phyloP scores from a whole-genome alignment of 2,888 invertebrate species.

The Dicycla oo region DNA sequence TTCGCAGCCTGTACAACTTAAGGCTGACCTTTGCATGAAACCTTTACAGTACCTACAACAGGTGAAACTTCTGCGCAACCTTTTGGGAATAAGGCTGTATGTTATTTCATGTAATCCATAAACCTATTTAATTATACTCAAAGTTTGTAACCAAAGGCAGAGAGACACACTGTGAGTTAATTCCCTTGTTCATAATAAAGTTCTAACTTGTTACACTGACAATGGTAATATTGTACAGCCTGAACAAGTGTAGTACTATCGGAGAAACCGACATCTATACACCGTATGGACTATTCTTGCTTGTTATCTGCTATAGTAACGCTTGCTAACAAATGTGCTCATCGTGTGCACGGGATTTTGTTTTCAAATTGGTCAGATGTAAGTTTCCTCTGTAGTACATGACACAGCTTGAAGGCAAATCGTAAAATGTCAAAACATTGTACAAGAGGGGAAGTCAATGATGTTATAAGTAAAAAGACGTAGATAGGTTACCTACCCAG shows the following conservation, averaged over 20 bases:
- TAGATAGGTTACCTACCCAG: too few species aligned
- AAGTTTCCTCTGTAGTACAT: constrained; percentile 5
- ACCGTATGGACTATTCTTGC: too few species aligned
- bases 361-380: too few species aligned
- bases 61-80: not conserved
- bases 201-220: constrained; percentile 8
- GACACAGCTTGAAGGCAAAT: constrained; percentile 17
- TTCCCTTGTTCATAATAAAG: constrained; percentile 36
- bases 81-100: not conserved
- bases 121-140: constrained; percentile 24
- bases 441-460: too few species aligned
- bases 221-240: constrained; percentile 25
- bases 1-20: too few species aligned
- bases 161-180: constrained; percentile 26
- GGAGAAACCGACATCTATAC: too few species aligned
- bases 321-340: too few species aligned
- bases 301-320: too few species aligned
- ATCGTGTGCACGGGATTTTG: too few species aligned
- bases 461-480: too few species aligned
- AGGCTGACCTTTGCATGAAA: too few species aligned
- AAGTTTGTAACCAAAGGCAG: not conserved
- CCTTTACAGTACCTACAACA: too few species aligned
- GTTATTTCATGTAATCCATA: constrained; percentile 5
- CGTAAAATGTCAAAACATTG: constrained; percentile 25
- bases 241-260: constrained; percentile 15